phyloP scores from a whole-genome alignment of 2,888 invertebrate species.

The Syrista parreyssii region DNA sequence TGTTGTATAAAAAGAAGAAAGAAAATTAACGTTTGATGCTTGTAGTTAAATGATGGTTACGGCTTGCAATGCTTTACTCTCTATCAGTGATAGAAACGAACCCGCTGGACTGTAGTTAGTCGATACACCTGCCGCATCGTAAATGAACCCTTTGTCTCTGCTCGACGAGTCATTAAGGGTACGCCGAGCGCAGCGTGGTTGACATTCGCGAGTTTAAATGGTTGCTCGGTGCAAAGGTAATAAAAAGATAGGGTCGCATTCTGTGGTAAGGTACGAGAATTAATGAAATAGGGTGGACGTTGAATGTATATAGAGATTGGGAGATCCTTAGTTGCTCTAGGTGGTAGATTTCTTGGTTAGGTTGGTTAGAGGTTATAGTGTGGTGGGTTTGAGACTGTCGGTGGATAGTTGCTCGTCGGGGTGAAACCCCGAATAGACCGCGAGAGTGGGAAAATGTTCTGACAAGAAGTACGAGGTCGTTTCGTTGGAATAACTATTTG shows the following conservation, averaged over 20 bases:
- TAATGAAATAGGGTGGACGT: conserved; percentile 9
- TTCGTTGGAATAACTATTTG: conserved; percentile 57
- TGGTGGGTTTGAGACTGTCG: neutral
- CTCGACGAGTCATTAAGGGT: conserved; percentile 49
- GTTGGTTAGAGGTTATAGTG: neutral
- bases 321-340: too few species aligned
- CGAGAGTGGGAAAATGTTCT: neutral
- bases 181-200: conserved; percentile 25
- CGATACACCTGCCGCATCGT: conserved; percentile 47
- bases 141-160: conserved; percentile 54
- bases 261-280: conserved; percentile 13
- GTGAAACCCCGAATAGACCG: neutral
- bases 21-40: neutral
- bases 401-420: neutral
- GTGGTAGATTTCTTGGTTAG: neutral
- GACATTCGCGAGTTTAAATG: conserved; percentile 30
- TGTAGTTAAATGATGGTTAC: neutral
- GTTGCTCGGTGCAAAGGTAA: conserved; percentile 25
- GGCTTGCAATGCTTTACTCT: neutral
- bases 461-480: conserved; percentile 41
- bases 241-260: conserved; percentile 34
- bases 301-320: neutral
- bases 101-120: neutral
- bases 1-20: neutral
- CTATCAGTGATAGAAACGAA: neutral